Conservation (phyloP, 2,888 invertebrate genomes). For the Gnatocerus cornutus region DNA sequence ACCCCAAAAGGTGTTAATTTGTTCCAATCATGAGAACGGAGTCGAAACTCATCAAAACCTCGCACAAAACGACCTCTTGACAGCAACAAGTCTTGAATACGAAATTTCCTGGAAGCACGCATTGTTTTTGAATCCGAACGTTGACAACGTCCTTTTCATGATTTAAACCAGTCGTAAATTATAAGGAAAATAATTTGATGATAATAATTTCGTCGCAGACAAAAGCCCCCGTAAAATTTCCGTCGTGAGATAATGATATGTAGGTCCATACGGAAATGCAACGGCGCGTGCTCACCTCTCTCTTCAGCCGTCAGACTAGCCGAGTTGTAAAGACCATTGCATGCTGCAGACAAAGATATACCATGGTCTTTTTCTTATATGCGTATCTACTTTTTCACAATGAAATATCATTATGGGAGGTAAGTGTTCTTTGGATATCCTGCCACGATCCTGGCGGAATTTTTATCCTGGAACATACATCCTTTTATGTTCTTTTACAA, state of each 20-base stretch:
- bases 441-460: constrained; percentile 45
- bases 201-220: constrained; percentile 46
- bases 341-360: constrained; percentile 57
- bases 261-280: constrained; percentile 61
- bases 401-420: constrained; percentile 48
- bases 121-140: constrained; percentile 9
- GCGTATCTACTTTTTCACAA: constrained; percentile 53
- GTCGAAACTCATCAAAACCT: no score
- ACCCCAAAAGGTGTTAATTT: no score
- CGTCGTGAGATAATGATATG: constrained; percentile 51
- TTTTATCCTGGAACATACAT: constrained; percentile 57
- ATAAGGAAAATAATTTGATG: constrained; percentile 40
- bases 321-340: constrained; percentile 55
- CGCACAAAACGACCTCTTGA: no score
- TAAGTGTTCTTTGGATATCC: background rate
- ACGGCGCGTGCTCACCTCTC: constrained; percentile 62
- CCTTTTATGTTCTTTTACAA: constrained; percentile 61
- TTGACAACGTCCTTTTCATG: constrained; percentile 13
- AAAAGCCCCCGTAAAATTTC: constrained; percentile 42
- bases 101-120: background rate
- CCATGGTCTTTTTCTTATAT: constrained; percentile 60
- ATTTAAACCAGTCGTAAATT: constrained; percentile 35
- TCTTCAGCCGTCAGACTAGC: constrained; percentile 54
- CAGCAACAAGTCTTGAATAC: no score
- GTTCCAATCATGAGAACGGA: no score